These are phyloP conservation scores for Zapornia atra DNA, from an alignment of 2,113 vertebrate genomes.

Conservation along the genomic window DNA sequence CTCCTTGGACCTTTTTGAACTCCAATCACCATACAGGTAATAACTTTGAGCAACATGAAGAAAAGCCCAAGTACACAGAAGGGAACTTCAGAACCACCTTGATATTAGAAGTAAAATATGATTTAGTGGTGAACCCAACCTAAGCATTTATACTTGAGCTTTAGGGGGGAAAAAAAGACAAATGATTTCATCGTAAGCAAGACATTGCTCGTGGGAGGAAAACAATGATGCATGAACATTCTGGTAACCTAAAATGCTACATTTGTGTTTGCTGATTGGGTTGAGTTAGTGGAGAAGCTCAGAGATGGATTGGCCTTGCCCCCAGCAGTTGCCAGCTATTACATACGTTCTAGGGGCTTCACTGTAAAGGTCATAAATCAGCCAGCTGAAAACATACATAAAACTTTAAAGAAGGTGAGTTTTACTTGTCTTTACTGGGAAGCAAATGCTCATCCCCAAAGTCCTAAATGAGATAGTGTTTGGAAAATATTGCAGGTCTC, in stretches of 20 bases:
- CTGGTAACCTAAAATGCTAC: background rate
- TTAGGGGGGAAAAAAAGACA: background rate
- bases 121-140: background rate
- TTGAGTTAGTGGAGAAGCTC: background rate
- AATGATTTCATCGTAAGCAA: background rate
- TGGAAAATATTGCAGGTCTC: background rate
- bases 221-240: conserved; percentile 13
- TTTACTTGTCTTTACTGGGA: background rate
- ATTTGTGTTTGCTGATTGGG: background rate
- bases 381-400: background rate
- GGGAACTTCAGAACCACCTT: background rate
- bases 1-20: background rate
- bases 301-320: background rate
- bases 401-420: background rate
- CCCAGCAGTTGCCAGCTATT: background rate
- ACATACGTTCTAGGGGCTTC: background rate
- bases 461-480: background rate
- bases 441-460: background rate
- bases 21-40: background rate
- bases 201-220: conserved; percentile 21
- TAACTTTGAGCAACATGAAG: background rate
- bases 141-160: background rate
- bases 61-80: background rate
- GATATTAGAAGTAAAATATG: background rate
- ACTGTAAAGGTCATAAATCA: background rate